These are phyloP conservation scores for Herminia tarsipennalis DNA, from an alignment of 2,888 invertebrate genomes.

Conservation along the genomic window DNA sequence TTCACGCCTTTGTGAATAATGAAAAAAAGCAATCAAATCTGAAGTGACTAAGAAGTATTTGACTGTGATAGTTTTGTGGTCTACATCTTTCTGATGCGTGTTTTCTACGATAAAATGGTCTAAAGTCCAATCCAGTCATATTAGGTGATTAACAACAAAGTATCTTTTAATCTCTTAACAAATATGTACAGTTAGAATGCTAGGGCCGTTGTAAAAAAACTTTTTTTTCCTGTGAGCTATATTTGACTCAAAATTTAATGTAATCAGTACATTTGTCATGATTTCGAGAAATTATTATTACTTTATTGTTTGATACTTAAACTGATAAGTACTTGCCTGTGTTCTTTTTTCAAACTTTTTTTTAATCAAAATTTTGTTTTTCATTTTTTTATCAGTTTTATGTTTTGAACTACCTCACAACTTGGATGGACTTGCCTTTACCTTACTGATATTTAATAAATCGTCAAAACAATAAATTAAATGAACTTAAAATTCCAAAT, in stretches of 20 bases:
- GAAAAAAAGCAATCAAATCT: conserved; percentile 18
- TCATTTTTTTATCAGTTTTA: conserved; percentile 29
- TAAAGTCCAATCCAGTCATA: not conserved
- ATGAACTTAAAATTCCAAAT: no score
- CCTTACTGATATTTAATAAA: conserved; percentile 36
- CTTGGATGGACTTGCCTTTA: conserved; percentile 38
- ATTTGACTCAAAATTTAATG: no score
- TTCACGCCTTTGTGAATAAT: conserved; percentile 23
- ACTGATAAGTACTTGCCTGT: no score
- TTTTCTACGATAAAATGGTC: no score
- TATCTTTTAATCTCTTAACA: conserved; percentile 16
- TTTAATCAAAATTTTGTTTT: not conserved
- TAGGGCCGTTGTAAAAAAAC: conserved; percentile 29
- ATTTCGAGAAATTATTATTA: no score
- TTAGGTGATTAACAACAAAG: not conserved
- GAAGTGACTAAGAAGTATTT: conserved; percentile 14
- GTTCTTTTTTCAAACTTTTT: no score
- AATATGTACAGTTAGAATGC: conserved; percentile 34
- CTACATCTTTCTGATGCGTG: not conserved
- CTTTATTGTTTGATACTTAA: no score
- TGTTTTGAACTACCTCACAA: conserved; percentile 72
- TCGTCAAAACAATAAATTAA: not conserved
- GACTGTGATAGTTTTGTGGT: not conserved
- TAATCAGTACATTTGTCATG: no score
- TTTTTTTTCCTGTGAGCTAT: conserved; percentile 55